Evolutionary conservation across 2,113 vertebrate species (phyloP).

Genomic region (Perca schrenkii): DNA sequence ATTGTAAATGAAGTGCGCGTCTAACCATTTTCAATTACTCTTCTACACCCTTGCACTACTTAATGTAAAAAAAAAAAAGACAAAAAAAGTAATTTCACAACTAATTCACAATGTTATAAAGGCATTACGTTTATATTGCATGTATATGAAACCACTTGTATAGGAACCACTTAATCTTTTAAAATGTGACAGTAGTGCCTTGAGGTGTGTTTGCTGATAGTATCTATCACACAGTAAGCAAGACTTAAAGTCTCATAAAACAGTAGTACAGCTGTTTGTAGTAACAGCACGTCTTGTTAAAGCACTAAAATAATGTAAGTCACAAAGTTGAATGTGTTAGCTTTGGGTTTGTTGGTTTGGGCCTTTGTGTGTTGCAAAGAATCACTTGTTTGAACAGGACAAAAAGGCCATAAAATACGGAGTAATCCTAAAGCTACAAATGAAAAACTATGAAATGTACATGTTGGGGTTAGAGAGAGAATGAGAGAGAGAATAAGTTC

Average conservation of each 20-base stretch:
- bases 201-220: constrained; percentile 5
- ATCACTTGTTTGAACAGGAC: constrained; percentile 6
- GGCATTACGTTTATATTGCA: background rate
- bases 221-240: constrained; percentile 20
- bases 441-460: background rate
- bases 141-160: background rate
- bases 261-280: constrained; percentile 13
- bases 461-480: background rate
- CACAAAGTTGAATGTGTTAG: constrained; percentile 21
- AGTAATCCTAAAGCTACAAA: constrained; percentile 30
- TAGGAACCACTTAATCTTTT: background rate
- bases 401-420: constrained; percentile 25
- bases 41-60: too few relatives aligned
- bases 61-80: too few relatives aligned
- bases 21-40: too few relatives aligned
- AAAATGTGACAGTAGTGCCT: constrained; percentile 1
- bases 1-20: too few relatives aligned
- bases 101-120: background rate
- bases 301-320: constrained; percentile 31
- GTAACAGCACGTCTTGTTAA: background rate
- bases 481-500: constrained; percentile 2
- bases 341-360: constrained; percentile 28
- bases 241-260: constrained; percentile 25
- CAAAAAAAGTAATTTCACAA: background rate
- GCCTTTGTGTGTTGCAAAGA: background rate